Base-by-base conservation (phyloP, 2,888 invertebrate genomes). In the Tachina fera region DNA sequence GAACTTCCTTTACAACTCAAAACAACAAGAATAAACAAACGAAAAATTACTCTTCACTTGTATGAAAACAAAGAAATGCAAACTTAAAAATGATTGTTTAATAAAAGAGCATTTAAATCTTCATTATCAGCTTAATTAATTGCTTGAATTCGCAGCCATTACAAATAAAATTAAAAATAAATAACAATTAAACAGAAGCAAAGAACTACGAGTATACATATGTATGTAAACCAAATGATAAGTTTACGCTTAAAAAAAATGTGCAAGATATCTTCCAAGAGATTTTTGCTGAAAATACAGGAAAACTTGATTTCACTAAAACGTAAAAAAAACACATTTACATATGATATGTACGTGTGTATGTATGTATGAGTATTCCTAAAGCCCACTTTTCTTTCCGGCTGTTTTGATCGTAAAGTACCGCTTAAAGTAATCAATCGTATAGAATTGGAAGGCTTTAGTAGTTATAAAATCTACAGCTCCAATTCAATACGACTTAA, bases 41-140 rank as follows among this genome's bases (percentile, higher is more conserved):
- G 14, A 45, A 47, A 47, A 63, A 41, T 70, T 53, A 39, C 13
- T 51, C 43, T 43, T 63, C 3, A 3, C 41, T 41, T 22, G n/a
- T 39, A 43, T 11, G 16, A 67, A 67, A 47, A 56, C 45, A 67
- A 51, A 51, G 49, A 51, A 51, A 19, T 31, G 65, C 43, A 45
- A 11, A 43, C 51, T 71, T 45, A 8, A 13, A 22, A 53, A 76
- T 56, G 11, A 74, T 67, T 72, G 58, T 60, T 72, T 72, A 68
- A 60, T 68, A 70, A 47, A n/a, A 74, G n/a, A 68, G 58, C 47
- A 67, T 75, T 53, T 70, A 49, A 67, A 63, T 74, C 78, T 53
- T 68, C 19, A 79, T 75, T 79, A 79, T 61, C 78, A 79, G 61
- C 74, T 78, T 56, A 83, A 83, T 72, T 67, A 78, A 78, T 78